These are phyloP conservation scores for Bombus soroeensis DNA, from an alignment of 1,140 invertebrate genomes.

Conservation along the genomic window DNA sequence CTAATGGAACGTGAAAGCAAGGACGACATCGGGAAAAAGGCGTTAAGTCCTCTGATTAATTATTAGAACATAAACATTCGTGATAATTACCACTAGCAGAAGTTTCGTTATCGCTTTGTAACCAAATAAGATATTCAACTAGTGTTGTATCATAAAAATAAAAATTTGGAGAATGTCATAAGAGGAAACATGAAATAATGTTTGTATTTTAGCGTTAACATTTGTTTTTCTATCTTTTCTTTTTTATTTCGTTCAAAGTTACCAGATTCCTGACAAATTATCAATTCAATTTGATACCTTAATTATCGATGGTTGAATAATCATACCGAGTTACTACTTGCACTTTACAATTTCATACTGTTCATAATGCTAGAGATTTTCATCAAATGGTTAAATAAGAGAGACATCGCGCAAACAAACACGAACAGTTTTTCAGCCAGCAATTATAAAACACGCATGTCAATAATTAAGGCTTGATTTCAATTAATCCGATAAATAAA, in stretches of 20 bases:
- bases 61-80: neutral
- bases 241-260: too few relatives aligned
- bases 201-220: neutral
- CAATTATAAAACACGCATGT: neutral
- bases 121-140: neutral
- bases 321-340: too few relatives aligned
- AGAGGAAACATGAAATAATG: neutral
- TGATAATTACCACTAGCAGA: neutral
- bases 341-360: neutral
- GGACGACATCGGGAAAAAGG: slow-evolving; percentile 30
- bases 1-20: slow-evolving; percentile 52
- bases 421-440: too few relatives aligned
- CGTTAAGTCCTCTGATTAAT: neutral
- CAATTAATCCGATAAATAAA: slow-evolving; percentile 11
- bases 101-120: neutral
- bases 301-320: neutral
- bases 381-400: neutral
- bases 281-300: neutral
- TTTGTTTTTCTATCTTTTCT: neutral
- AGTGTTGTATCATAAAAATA: neutral
- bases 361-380: neutral
- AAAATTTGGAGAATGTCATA: neutral
- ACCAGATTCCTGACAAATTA: neutral
- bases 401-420: neutral
- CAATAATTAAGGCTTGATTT: slow-evolving; percentile 5